Percentiles rank a stretch among this genome's conserved stretches.
These are phyloP conservation scores for Perccottus glenii DNA, from an alignment of 2,113 vertebrate species.

Conservation along the genomic window DNA sequence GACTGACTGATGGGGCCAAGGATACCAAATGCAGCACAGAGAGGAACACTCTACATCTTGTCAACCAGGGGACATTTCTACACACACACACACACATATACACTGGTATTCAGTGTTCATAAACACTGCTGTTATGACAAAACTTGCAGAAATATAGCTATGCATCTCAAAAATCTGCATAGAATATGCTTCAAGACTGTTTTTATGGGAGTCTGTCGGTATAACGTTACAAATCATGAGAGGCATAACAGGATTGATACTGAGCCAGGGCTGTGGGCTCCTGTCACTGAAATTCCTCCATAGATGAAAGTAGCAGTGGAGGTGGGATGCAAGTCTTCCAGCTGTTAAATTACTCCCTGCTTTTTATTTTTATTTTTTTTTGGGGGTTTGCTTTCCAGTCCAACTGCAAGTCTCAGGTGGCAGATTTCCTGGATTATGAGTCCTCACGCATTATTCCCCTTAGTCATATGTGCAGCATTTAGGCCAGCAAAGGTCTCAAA, in stretches of 20 bases:
- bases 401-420: slow-evolving; percentile 76
- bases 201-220: slow-evolving; percentile 29
- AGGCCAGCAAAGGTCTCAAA: slow-evolving; percentile 45
- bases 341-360: slow-evolving; percentile 66
- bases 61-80: slow-evolving; percentile 36
- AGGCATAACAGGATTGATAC: slow-evolving; percentile 56
- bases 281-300: slow-evolving; percentile 55
- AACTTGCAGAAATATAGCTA: slow-evolving; percentile 32
- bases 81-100: slow-evolving; percentile 26
- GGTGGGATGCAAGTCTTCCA: slow-evolving; percentile 69
- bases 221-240: slow-evolving; percentile 35
- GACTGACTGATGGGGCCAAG: slow-evolving; percentile 67
- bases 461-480: slow-evolving; percentile 46
- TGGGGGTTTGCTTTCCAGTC: slow-evolving; percentile 64
- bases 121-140: slow-evolving; percentile 9
- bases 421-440: slow-evolving; percentile 70
- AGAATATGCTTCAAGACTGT: slow-evolving; percentile 40
- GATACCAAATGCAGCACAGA: slow-evolving; percentile 55
- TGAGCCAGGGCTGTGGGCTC: slow-evolving; percentile 56
- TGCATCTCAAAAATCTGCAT: slow-evolving; percentile 57
- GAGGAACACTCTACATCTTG: slow-evolving; percentile 47
- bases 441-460: slow-evolving; percentile 37
- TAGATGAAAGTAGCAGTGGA: slow-evolving; percentile 57
- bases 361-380: slow-evolving; percentile 40
- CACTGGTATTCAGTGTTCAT: background rate